phyloP scores from a whole-genome alignment of 2,888 invertebrate genomes.

The Pimpla rufipes region DNA sequence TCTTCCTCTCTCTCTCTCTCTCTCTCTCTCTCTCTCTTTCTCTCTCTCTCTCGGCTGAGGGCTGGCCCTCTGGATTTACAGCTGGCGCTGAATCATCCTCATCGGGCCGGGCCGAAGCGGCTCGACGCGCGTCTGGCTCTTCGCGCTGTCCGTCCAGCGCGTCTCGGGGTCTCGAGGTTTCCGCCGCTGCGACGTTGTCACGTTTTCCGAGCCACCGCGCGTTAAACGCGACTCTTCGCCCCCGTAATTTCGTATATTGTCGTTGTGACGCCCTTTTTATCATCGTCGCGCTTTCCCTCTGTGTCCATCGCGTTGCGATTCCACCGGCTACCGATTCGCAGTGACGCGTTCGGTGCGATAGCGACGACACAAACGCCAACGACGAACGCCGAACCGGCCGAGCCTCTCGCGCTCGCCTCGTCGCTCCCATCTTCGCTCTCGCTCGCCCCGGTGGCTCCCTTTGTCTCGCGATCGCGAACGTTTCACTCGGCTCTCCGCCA shows the following conservation, averaged over 20 bases:
- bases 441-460: slow-evolving; percentile 27
- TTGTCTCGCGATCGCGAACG: slow-evolving; percentile 49
- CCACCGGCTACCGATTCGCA: background rate
- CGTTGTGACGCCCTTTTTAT: slow-evolving; percentile 25
- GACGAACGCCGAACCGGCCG: background rate
- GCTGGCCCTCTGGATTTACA: slow-evolving; percentile 69
- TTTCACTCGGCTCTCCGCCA: too few species aligned
- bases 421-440: slow-evolving; percentile 24
- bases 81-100: slow-evolving; percentile 81
- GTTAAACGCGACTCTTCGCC: too few species aligned
- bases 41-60: background rate
- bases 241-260: slow-evolving; percentile 1
- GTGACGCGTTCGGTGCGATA: too few species aligned
- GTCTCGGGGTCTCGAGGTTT: slow-evolving; percentile 39
- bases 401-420: slow-evolving; percentile 1
- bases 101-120: slow-evolving; percentile 50
- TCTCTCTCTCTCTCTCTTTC: too few species aligned
- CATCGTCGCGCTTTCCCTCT: slow-evolving; percentile 31
- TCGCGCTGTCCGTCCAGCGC: slow-evolving; percentile 57
- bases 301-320: slow-evolving; percentile 8
- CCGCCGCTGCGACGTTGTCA: slow-evolving; percentile 69
- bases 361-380: too few species aligned
- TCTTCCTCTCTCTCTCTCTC: too few species aligned
- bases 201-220: slow-evolving; percentile 59
- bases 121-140: slow-evolving; percentile 36